A percentile compares a stretch with the other conserved stretches of the same genome.
Conservation (phyloP, 2,888 invertebrate genomes). For the Latheticus oryzae region DNA sequence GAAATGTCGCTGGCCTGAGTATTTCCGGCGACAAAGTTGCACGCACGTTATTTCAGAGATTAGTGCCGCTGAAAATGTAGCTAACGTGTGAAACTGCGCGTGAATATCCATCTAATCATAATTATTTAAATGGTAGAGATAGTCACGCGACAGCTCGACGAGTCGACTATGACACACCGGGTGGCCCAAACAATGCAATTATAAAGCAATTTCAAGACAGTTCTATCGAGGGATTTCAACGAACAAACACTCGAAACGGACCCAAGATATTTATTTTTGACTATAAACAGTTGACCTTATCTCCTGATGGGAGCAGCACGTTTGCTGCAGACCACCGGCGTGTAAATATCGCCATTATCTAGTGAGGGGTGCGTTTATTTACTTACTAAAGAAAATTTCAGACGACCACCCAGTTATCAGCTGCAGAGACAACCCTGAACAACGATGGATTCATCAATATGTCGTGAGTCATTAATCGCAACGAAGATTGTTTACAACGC, state of each 20-base stretch:
- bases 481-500: conserved; percentile 30
- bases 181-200: conserved; percentile 33
- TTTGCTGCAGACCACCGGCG: conserved; percentile 52
- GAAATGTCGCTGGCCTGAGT: conserved; percentile 52
- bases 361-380: conserved; percentile 53
- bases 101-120: conserved; percentile 37
- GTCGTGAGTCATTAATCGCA: conserved; percentile 33
- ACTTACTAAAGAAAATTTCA: conserved; percentile 48
- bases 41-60: conserved; percentile 39
- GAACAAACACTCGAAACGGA: conserved; percentile 30
- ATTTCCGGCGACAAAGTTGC: conserved; percentile 46
- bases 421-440: conserved; percentile 20
- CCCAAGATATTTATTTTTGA: conserved; percentile 31
- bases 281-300: conserved; percentile 37
- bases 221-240: conserved; percentile 24
- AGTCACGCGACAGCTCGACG: conserved; percentile 19
- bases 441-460: conserved; percentile 26
- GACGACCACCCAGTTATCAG: conserved; percentile 46
- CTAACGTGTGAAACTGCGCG: conserved; percentile 37
- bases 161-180: conserved; percentile 12
- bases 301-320: conserved; percentile 34
- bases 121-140: conserved; percentile 34
- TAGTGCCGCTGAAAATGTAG: conserved; percentile 26
- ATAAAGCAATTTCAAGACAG: conserved; percentile 20
- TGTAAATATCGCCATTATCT: conserved; percentile 55